A percentile compares a stretch with the other conserved stretches of the same genome.
These are phyloP conservation scores for Eristalis pertinax DNA, from an alignment of 2,888 invertebrate genomes.

Conservation along the genomic window DNA sequence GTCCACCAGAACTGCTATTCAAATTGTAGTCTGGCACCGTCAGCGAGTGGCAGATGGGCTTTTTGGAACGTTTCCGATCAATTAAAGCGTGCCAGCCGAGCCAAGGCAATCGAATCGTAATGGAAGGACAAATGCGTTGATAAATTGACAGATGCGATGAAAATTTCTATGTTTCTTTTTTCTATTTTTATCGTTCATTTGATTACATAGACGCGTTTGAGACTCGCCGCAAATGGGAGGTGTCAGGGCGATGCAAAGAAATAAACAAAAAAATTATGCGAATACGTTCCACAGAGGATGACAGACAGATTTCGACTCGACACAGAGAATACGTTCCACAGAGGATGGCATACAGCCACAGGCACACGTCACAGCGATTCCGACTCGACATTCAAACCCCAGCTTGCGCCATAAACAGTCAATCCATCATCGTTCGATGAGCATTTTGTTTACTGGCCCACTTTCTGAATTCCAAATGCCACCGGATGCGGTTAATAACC, in stretches of 20 bases:
- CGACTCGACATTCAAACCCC: no score
- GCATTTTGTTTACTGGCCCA: neutral
- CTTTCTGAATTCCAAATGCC: neutral
- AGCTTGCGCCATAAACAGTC: no score
- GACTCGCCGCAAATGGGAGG: neutral
- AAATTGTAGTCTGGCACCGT: neutral
- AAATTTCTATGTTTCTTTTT: no score
- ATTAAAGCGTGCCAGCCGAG: slow-evolving; percentile 15
- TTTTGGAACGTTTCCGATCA: slow-evolving; percentile 48
- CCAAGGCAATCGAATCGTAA: slow-evolving; percentile 30
- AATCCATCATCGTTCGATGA: no score
- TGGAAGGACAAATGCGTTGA: slow-evolving; percentile 49
- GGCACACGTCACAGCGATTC: no score
- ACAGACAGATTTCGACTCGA: no score
- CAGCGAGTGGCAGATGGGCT: slow-evolving; percentile 32
- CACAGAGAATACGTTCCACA: no score
- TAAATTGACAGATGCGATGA: slow-evolving; percentile 15
- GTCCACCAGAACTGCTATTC: neutral
- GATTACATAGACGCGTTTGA: neutral
- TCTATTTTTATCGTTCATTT: neutral
- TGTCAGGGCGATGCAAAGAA: neutral
- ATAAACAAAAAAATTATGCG: no score
- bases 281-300: neutral
- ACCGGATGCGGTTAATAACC: neutral
- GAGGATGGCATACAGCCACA: no score